Evolutionary conservation across 2,113 vertebrate genomes (phyloP), one percentile per base, ranked within the genome.

Genomic region (Hippocampus zosterae): DNA sequence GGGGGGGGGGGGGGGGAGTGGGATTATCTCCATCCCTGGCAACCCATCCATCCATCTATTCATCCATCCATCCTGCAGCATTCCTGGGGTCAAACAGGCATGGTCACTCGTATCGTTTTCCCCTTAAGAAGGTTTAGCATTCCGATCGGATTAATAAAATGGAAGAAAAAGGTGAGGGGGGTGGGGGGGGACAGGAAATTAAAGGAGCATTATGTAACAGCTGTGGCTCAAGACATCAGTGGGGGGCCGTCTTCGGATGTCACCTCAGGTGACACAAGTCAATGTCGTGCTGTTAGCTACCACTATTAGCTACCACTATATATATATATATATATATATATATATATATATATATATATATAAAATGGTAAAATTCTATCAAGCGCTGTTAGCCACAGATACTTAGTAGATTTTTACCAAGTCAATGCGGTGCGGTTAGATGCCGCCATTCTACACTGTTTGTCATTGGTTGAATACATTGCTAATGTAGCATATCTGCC

Each of bases 21-120:
- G 84, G 87, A 87, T 84, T 87, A 79, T 46, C 23, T 48, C 23
- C 64, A 48, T 10, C 64, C 16, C 44, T 48, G 16, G 15, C 64
- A 25, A 23, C 19, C 55, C 56, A 69, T 72, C 60, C 68, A 56
- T 23, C 66, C 55, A 69, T 74, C 59, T 65, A 60, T 40, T 44
- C 5, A 37, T 37, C 33, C 33, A 21, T 62, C 19, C 40, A 42
- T 52, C 16, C 60, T 67, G 25, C 42, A 56, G 81, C 79, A 33
- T 81, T 77, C 68, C 72, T 68, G 78, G 67, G 48, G 65, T 50
- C 48, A 50, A 52, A 40, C 50, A 5, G 4, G 27, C 57, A 60
- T n/a, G 23, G 21, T 23, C 52, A 55, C n/a, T 55, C 21, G 11
- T n/a, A 23, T 2, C 9, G 52, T 55, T 55, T 55, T 9, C 21